Percentiles rank a stretch among this genome's conserved stretches.
Conservation (phyloP, 2,888 invertebrate genomes). For the Cylloceria caligata region DNA sequence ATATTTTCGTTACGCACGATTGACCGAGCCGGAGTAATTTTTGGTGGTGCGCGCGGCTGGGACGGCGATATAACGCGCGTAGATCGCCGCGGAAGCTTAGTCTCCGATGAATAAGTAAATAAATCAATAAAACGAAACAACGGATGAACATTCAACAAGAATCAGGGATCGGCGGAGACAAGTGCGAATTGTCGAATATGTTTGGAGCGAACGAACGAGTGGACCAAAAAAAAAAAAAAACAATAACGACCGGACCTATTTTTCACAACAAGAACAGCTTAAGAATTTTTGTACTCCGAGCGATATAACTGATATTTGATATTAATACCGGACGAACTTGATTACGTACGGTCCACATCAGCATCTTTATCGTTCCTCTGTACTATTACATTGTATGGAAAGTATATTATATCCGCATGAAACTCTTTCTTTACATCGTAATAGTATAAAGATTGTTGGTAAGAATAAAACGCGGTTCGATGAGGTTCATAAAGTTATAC, state of each 20-base stretch:
- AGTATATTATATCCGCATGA: not conserved
- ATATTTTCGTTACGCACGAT: constrained; percentile 77
- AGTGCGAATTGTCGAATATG: constrained; percentile 11
- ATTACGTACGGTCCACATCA: constrained; percentile 55
- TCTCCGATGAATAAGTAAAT: not conserved
- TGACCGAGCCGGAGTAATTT: constrained; percentile 42
- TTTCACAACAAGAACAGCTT: constrained; percentile 69
- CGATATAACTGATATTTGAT: constrained; percentile 55
- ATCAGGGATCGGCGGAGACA: not conserved
- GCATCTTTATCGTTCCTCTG: constrained; percentile 61
- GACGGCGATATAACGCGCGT: constrained; percentile 52
- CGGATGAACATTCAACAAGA: not conserved
- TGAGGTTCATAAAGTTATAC: constrained; percentile 30
- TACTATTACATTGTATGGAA: constrained; percentile 40
- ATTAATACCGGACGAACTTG: constrained; percentile 52
- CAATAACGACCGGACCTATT: constrained; percentile 69
- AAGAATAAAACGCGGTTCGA: constrained; percentile 46
- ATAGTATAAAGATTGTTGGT: constrained; percentile 52
- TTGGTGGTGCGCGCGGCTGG: constrained; percentile 60
- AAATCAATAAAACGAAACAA: not conserved
- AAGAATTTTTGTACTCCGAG: constrained; percentile 67
- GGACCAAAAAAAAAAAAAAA: constrained; percentile 63
- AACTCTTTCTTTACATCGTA: constrained; percentile 33
- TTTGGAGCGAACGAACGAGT: constrained; percentile 58
- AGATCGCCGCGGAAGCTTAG: constrained; percentile 37